Base-by-base conservation (phyloP, 2,113 vertebrate genomes). In the Daboia siamensis region DNA sequence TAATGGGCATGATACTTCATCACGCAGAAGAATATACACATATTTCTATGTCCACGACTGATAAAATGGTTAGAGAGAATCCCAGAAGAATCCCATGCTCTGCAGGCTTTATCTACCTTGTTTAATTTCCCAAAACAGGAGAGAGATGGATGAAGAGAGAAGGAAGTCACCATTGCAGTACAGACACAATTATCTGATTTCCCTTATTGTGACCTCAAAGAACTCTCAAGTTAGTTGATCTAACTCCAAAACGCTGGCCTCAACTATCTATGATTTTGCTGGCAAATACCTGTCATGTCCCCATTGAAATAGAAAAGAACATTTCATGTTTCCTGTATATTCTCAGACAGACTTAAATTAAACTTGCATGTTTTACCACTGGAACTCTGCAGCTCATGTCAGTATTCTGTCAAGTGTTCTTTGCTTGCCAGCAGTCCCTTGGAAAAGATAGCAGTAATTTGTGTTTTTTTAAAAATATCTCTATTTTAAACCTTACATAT, bases 401-500 rank as follows among this genome's bases (percentile, higher is more conserved):
- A 92, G 44, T 91, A 51, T 61, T 61, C 92, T 86, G 23, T 92
- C 56, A 90, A 33, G 10, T 92, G 92, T 64, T 93, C 94, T 29
- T 87, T 94, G 93, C 95, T 94, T 26, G 86, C 10, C 89, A 93
- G 95, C 92, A 93, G 6, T 91, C 90, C 44, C 88, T 93, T 11
- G 51, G 94, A 93, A 87, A 95, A 94, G 86, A 93, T 88, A 93
- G 87, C 0, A 95, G 74, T 90, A 90, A 96, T 96, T 96, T 94
- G 92, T 95, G n/a, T 94, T 29, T 57, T 95, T 95, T 39, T 92
- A 93, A 96, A 44, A 94, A 87, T 94, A 95, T 93, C 95, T 95
- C 91, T 94, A 69, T 93, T 94, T 94, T 96, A 96, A 96, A 80
- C 92, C 95, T 95, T n/a, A 95, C 94, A 94, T 92, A 95, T 95